Base-by-base conservation (phyloP, 2,113 vertebrate genomes). In the Condylura cristata region DNA sequence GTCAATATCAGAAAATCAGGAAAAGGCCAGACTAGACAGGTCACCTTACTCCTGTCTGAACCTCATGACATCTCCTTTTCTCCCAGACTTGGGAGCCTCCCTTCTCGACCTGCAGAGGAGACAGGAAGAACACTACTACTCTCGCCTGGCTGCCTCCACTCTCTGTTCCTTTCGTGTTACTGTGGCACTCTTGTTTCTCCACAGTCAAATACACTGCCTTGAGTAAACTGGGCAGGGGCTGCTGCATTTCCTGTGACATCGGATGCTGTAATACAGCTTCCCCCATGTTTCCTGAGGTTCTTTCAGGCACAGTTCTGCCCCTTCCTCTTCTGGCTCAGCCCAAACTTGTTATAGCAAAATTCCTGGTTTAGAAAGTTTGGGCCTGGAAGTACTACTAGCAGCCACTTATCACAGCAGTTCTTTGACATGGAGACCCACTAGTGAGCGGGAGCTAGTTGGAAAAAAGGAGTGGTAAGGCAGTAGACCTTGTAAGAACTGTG, bases 261-360 rank as follows among this genome's bases (percentile, higher is more conserved):
- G 28, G 84, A 88, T 32, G 46, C 66, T 68, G 17, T 72, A 63
- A 79, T 75, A 41, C 56, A 63, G 26, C 70, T 95, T 90, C 48
- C 68, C 68, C n/a, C 11, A 3, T 93, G 46, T 61, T 92, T 93
- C 37, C 60, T 60, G 63, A 53, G 74, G 37, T 87, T 75, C 58
- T 96, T n/a, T 56, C 28, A 85, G 84, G 60, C 74, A 51, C 0
- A 0, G 44, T 86, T 87, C 30, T 90, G 20, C 90, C 82, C 30
- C 76, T 96, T 91, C 63, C 58, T 91, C 79, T 93, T 92, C 86
- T 93, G 30, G 17, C 53, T 90, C 65, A 92, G 79, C 68, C 58
- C 51, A 44, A 22, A 89, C 72, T 80, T 95, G 17, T 84, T 93
- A n/a, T 53, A 7, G 85, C 76, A 90, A 85, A 93, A 95, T 48